Percentiles rank a stretch among this genome's conserved stretches.
phyloP scores from a whole-genome alignment of 2,888 invertebrate species.

The Cheilosia vulpina region DNA sequence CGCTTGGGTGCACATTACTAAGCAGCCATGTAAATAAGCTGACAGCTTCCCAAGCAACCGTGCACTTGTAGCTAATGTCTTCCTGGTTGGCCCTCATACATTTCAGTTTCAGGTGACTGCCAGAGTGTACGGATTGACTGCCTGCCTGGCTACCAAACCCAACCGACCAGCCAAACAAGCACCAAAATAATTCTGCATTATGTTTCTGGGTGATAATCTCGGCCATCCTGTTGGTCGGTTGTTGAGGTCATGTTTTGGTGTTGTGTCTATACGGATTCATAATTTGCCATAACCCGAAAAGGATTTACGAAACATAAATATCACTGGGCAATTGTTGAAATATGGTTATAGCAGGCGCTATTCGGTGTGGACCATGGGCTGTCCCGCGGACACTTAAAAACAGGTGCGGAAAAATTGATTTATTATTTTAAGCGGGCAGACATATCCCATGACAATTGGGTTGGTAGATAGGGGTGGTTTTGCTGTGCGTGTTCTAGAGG shows the following conservation, averaged over 20 bases:
- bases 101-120: slow-evolving; percentile 67
- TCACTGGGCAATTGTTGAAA: slow-evolving; percentile 50
- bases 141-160: background rate
- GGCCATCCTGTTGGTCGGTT: slow-evolving; percentile 42
- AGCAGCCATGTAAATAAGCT: slow-evolving; percentile 68
- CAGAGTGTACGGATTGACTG: background rate
- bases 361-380: background rate
- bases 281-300: slow-evolving; percentile 53
- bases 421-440: slow-evolving; percentile 36
- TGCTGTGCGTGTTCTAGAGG: background rate
- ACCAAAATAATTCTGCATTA: slow-evolving; percentile 25
- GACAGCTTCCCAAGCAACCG: slow-evolving; percentile 65
- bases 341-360: slow-evolving; percentile 54
- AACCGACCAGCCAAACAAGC: slow-evolving; percentile 6
- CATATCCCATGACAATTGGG: slow-evolving; percentile 10
- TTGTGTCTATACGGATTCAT: slow-evolving; percentile 39
- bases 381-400: slow-evolving; percentile 48
- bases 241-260: slow-evolving; percentile 63
- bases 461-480: background rate
- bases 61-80: slow-evolving; percentile 65
- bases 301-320: slow-evolving; percentile 68
- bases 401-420: slow-evolving; percentile 66
- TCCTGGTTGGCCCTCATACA: slow-evolving; percentile 61
- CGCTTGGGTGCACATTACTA: slow-evolving; percentile 57
- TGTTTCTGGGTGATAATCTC: slow-evolving; percentile 34